These are phyloP conservation scores for Tachuris rubrigastra DNA, from an alignment of 2,113 vertebrate species.

Conservation along the genomic window DNA sequence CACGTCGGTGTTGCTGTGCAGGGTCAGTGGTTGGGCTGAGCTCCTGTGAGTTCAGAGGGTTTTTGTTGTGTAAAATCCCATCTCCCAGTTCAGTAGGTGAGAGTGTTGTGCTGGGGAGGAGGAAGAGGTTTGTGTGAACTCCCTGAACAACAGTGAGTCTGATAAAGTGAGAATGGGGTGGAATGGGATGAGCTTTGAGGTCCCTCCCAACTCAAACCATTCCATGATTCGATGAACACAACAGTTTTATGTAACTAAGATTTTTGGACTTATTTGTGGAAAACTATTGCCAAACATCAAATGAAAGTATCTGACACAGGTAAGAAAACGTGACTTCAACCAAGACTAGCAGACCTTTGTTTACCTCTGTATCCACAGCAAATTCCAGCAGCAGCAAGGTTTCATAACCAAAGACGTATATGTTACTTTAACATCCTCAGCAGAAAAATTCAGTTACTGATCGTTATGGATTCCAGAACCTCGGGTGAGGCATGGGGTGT, in stretches of 20 bases:
- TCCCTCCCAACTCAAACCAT: neutral
- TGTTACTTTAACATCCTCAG: neutral
- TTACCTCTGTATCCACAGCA: conserved; percentile 28
- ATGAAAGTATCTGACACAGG: neutral
- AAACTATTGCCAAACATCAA: neutral
- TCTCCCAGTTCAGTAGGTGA: no score
- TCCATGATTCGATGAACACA: neutral
- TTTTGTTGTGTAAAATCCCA: no score
- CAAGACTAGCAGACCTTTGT: neutral
- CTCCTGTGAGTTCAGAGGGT: no score
- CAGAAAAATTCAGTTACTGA: conserved; percentile 21
- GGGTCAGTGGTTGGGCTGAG: no score
- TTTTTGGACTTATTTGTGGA: neutral
- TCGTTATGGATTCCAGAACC: conserved; percentile 13
- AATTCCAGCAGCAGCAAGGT: neutral
- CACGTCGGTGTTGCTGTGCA: no score
- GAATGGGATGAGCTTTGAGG: neutral
- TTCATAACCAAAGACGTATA: neutral
- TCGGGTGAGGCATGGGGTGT: conserved; percentile 1
- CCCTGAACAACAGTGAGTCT: no score
- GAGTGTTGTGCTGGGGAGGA: no score
- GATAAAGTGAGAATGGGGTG: no score
- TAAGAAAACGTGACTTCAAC: neutral
- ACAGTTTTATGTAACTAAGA: neutral
- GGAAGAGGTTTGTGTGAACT: no score